These are phyloP conservation scores for Drosophila triauraria DNA, from an alignment of 1,140 invertebrate genomes.

Conservation along the genomic window DNA sequence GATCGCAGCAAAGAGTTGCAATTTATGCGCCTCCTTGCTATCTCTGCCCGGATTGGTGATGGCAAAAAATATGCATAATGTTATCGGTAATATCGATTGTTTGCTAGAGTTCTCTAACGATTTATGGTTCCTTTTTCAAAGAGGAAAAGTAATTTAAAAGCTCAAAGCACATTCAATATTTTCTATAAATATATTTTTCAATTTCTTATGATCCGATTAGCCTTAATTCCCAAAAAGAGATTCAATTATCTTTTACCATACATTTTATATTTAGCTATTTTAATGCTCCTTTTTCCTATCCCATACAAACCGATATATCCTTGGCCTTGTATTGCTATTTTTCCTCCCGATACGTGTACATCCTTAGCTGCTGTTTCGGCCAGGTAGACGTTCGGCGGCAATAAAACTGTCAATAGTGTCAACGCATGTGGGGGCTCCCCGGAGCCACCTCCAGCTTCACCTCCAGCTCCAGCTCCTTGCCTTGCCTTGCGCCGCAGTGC, in stretches of 20 bases:
- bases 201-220: no score
- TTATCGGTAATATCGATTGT: slow-evolving; percentile 2
- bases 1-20: slow-evolving; percentile 48
- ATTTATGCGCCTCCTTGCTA: slow-evolving; percentile 35
- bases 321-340: background rate
- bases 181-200: no score
- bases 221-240: background rate
- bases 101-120: background rate
- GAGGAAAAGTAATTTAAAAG: no score
- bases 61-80: background rate
- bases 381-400: slow-evolving; percentile 55
- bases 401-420: slow-evolving; percentile 64
- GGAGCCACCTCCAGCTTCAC: background rate
- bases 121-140: background rate
- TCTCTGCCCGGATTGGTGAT: background rate
- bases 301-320: background rate
- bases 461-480: background rate
- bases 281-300: no score
- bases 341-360: slow-evolving; percentile 1
- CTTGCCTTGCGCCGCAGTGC: slow-evolving; percentile 16
- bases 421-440: slow-evolving; percentile 30
- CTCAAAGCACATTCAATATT: no score
- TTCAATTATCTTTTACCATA: background rate
- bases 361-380: slow-evolving; percentile 20
- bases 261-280: background rate